phyloP scores from a whole-genome alignment of 2,888 invertebrate species.

The Apamea epomidion region DNA sequence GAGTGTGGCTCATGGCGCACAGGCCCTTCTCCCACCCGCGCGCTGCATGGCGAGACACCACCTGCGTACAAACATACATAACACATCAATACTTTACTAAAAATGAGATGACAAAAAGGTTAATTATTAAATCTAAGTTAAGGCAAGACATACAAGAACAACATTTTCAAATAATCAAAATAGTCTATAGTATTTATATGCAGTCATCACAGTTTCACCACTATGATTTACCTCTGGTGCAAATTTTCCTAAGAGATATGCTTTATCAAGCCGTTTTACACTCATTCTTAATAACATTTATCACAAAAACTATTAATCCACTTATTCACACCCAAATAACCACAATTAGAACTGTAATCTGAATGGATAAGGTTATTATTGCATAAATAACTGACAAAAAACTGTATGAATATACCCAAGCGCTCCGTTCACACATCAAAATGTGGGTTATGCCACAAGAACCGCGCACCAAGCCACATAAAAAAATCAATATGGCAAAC shows the following conservation, averaged over 20 bases:
- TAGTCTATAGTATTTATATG: neutral
- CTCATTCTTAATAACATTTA: slow-evolving; percentile 47
- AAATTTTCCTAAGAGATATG: slow-evolving; percentile 36
- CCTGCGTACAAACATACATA: slow-evolving; percentile 74
- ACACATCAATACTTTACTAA: slow-evolving; percentile 1
- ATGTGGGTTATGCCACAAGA: slow-evolving; percentile 69
- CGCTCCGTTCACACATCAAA: slow-evolving; percentile 60
- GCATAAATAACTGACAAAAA: slow-evolving; percentile 49
- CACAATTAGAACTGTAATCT: slow-evolving; percentile 17
- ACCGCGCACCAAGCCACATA: slow-evolving; percentile 74
- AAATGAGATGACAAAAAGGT: neutral
- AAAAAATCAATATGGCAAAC: slow-evolving; percentile 88
- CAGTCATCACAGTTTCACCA: neutral
- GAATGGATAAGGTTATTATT: slow-evolving; percentile 26
- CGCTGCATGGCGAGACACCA: slow-evolving; percentile 91
- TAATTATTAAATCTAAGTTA: neutral
- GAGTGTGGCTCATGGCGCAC: slow-evolving; percentile 91
- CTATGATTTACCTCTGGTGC: slow-evolving; percentile 44
- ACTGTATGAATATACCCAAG: slow-evolving; percentile 60
- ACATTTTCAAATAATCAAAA: neutral
- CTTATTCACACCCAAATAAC: slow-evolving; percentile 12
- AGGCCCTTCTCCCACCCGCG: slow-evolving; percentile 91
- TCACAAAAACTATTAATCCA: slow-evolving; percentile 12
- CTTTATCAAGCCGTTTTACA: slow-evolving; percentile 49
- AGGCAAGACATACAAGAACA: neutral